A percentile compares a stretch with the other conserved stretches of the same genome.
Evolutionary conservation across 1,140 invertebrate species (phyloP).

Genomic region (Eciton burchellii): DNA sequence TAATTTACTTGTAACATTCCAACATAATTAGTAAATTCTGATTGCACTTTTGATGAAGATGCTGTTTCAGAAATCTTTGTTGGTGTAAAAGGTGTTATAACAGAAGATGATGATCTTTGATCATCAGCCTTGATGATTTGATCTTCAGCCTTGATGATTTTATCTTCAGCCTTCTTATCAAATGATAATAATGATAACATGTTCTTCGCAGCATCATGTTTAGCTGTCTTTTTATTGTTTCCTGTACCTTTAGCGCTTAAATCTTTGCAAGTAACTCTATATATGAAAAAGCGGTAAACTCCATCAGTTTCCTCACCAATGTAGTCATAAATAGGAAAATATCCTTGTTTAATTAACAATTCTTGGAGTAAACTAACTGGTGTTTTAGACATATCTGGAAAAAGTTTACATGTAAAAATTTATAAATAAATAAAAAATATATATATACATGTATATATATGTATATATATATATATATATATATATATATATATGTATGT

Average conservation of each 20-base stretch:
- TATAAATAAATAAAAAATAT: conserved; percentile 13
- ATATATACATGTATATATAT: no score
- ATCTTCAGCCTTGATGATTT: no score
- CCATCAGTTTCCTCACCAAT: no score
- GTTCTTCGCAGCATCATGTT: conserved; percentile 32
- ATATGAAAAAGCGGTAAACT: background rate
- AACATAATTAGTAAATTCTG: conserved; percentile 19
- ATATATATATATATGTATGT: no score
- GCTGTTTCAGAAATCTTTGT: background rate
- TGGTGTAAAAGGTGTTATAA: background rate
- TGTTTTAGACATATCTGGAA: conserved; percentile 29
- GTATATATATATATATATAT: conserved; percentile 5
- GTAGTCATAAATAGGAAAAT: conserved; percentile 16
- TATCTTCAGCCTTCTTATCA: no score
- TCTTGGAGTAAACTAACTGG: conserved; percentile 41
- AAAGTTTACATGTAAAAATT: conserved; percentile 1
- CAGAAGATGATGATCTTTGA: background rate
- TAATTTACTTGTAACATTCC: conserved; percentile 35
- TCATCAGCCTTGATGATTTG: no score
- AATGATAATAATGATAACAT: conserved; percentile 11
- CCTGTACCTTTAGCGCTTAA: conserved; percentile 6
- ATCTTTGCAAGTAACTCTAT: background rate
- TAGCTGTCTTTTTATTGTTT: conserved; percentile 35
- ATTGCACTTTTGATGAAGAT: background rate
- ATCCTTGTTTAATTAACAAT: background rate